Conservation (phyloP, 1,140 invertebrate species). For the Philopotamus ludificatus region DNA sequence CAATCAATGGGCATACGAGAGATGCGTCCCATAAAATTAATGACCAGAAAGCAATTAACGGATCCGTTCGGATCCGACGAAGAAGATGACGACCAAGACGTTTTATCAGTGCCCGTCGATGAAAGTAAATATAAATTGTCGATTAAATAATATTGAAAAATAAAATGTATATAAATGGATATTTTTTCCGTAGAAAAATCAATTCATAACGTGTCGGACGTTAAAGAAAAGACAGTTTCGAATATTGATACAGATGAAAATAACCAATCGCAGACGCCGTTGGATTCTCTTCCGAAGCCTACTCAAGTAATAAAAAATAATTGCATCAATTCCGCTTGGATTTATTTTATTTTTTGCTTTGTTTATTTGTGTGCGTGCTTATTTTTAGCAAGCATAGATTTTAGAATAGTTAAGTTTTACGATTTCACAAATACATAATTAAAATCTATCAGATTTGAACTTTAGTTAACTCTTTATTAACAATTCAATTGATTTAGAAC, state of each 20-base stretch:
- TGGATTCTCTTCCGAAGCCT: constrained; percentile 44
- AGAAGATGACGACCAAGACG: constrained; percentile 66
- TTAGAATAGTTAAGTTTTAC: neutral
- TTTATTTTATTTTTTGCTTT: constrained; percentile 14
- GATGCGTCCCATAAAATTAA: constrained; percentile 57
- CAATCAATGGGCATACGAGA: constrained; percentile 21
- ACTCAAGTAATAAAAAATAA: constrained; percentile 46
- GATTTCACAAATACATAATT: no score
- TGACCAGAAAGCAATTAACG: constrained; percentile 82
- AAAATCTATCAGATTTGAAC: no score
- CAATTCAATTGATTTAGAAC: no score
- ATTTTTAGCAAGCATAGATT: neutral
- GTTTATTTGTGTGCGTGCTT: constrained; percentile 21
- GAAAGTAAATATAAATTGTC: constrained; percentile 26
- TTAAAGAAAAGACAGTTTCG: constrained; percentile 20
- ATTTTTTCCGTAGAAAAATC: constrained; percentile 27
- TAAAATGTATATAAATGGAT: neutral
- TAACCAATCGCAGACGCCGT: constrained; percentile 9
- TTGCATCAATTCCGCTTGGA: neutral
- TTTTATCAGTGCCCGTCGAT: constrained; percentile 25
- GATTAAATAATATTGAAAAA: neutral
- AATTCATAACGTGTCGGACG: constrained; percentile 26
- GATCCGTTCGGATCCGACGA: constrained; percentile 92
- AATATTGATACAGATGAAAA: constrained; percentile 4
- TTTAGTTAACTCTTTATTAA: no score